Percentiles rank a stretch among this genome's conserved stretches.
These are phyloP conservation scores for Cathartes aura DNA, from an alignment of 2,113 vertebrate genomes.

Conservation along the genomic window DNA sequence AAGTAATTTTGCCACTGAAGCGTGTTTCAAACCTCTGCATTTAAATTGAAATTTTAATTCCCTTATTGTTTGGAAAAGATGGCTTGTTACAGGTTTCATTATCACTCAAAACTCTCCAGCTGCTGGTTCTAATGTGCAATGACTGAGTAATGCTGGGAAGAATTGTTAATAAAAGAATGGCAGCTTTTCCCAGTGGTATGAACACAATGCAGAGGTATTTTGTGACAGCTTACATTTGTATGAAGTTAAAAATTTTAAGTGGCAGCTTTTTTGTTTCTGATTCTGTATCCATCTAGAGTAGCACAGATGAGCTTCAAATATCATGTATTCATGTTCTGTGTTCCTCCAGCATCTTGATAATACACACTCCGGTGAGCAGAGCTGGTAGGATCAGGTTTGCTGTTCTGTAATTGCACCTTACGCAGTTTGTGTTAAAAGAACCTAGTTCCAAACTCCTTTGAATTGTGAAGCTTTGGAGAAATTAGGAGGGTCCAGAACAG, in stretches of 20 bases:
- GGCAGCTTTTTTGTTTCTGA: slow-evolving; percentile 6
- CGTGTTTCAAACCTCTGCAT: slow-evolving; percentile 86
- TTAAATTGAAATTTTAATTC: slow-evolving; percentile 92
- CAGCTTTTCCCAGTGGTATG: slow-evolving; percentile 63
- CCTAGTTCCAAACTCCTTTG: not conserved
- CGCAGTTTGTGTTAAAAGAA: not conserved
- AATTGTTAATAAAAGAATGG: slow-evolving; percentile 79
- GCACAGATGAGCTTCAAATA: slow-evolving; percentile 18
- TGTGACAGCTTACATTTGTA: slow-evolving; percentile 69
- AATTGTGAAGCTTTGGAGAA: slow-evolving; percentile 3
- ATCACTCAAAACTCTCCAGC: slow-evolving; percentile 86
- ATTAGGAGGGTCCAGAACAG: not conserved
- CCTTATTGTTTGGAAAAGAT: slow-evolving; percentile 86
- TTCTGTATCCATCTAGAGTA: slow-evolving; percentile 15
- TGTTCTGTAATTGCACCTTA: slow-evolving; percentile 2
- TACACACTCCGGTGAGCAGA: not conserved
- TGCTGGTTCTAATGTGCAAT: slow-evolving; percentile 82
- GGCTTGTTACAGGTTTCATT: slow-evolving; percentile 88
- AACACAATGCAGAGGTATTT: slow-evolving; percentile 71
- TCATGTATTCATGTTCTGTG: not conserved
- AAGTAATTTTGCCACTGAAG: slow-evolving; percentile 87
- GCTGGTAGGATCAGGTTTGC: not conserved
- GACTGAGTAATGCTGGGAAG: slow-evolving; percentile 80
- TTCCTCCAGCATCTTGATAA: not conserved
- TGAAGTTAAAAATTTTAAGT: slow-evolving; percentile 44